Evolutionary conservation across 2,113 vertebrate genomes (phyloP).

Genomic region (Leptodactylus fuscus): DNA sequence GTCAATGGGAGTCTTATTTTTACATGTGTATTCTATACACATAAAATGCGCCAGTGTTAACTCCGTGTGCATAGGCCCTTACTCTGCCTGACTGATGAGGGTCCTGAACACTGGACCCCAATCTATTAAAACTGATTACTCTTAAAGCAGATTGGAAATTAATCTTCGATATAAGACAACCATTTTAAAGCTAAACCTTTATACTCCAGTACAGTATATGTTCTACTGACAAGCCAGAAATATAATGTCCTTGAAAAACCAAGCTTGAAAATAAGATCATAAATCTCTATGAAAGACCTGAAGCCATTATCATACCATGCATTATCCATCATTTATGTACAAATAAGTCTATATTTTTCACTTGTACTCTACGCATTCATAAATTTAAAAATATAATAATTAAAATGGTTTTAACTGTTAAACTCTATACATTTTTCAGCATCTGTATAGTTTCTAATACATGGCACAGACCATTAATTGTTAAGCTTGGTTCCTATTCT

Average conservation of each 20-base stretch:
- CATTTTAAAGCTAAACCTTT: too few relatives aligned
- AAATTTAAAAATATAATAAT: background rate
- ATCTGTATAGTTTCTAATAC: background rate
- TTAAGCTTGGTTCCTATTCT: background rate
- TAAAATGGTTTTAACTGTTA: background rate
- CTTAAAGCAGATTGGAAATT: background rate
- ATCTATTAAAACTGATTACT: background rate
- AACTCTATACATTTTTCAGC: background rate
- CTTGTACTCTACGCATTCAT: background rate
- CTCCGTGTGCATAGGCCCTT: background rate
- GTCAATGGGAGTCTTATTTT: too few relatives aligned
- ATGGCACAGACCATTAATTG: background rate
- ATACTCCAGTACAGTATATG: background rate
- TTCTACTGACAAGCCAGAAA: background rate
- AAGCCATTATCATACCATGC: background rate
- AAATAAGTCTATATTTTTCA: background rate
- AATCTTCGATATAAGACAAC: background rate
- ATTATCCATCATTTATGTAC: background rate
- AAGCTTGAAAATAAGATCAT: background rate
- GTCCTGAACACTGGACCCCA: background rate
- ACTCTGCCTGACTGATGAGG: background rate
- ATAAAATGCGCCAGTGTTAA: too few relatives aligned
- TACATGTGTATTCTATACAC: too few relatives aligned
- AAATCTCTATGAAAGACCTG: background rate
- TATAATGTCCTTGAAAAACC: background rate